phyloP scores from a whole-genome alignment of 2,888 invertebrate genomes.

The Ariolimax columbianus region DNA sequence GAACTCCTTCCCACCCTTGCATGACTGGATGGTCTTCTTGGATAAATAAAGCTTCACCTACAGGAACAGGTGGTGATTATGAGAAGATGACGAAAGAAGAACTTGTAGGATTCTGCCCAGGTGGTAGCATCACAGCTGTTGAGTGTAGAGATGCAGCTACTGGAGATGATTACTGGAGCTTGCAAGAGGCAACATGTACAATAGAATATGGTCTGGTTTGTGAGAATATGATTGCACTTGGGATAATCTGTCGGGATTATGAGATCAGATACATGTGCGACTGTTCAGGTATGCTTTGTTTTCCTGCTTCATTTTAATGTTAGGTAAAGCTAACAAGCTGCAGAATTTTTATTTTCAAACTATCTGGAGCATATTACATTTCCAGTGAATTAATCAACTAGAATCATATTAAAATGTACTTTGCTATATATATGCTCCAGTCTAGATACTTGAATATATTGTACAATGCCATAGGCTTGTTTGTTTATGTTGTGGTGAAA shows the following conservation, averaged over 20 bases:
- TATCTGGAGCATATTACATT: too few species aligned
- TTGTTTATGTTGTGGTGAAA: too few species aligned
- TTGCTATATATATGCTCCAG: too few species aligned
- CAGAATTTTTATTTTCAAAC: too few species aligned
- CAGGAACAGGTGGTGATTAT: constrained; percentile 54
- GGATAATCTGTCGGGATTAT: constrained; percentile 64
- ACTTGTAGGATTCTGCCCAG: constrained; percentile 59
- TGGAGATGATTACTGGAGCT: constrained; percentile 59
- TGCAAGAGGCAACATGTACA: constrained; percentile 66
- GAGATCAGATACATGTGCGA: constrained; percentile 73
- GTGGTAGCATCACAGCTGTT: constrained; percentile 64
- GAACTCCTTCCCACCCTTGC: not conserved
- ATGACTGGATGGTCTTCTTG: constrained; percentile 50
- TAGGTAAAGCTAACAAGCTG: too few species aligned
- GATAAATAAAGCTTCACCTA: constrained; percentile 55
- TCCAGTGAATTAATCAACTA: too few species aligned
- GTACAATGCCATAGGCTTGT: too few species aligned
- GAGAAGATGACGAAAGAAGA: constrained; percentile 57
- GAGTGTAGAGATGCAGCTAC: constrained; percentile 66
- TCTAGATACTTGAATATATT: too few species aligned
- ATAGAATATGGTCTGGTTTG: constrained; percentile 87
- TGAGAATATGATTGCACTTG: constrained; percentile 60
- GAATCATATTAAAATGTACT: too few species aligned
- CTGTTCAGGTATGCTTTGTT: constrained; percentile 37
- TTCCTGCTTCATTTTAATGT: not conserved